Conservation (phyloP, 2,888 invertebrate genomes). For the Tetragonisca angustula region DNA sequence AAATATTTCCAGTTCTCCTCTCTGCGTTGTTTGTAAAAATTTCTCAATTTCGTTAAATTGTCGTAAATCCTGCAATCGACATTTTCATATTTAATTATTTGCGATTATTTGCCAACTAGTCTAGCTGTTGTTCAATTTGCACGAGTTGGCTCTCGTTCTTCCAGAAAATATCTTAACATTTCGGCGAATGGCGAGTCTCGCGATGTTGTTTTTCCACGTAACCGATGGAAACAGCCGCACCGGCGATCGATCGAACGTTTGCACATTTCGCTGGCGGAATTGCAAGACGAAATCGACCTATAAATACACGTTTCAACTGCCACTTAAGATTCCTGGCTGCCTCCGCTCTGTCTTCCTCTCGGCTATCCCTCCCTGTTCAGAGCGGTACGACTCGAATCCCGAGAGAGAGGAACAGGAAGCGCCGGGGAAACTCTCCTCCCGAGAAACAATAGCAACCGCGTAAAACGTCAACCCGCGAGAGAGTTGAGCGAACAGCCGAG, state of each 20-base stretch:
- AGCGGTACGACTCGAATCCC: conserved; percentile 27
- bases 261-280: conserved; percentile 59
- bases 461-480: conserved; percentile 16
- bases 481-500: conserved; percentile 28
- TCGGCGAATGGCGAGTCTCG: conserved; percentile 2
- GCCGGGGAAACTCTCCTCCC: conserved; percentile 52
- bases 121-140: too few relatives aligned
- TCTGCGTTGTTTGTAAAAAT: too few relatives aligned
- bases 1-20: too few relatives aligned
- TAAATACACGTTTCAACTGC: conserved; percentile 67
- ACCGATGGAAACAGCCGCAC: conserved; percentile 49
- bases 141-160: conserved; percentile 12
- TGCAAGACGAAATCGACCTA: conserved; percentile 58
- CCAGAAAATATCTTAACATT: conserved; percentile 34
- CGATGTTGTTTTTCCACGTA: conserved; percentile 30
- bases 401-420: conserved; percentile 55
- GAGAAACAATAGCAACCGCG: conserved; percentile 62
- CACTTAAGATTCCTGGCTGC: conserved; percentile 67
- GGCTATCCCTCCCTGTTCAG: neutral
- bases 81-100: too few relatives aligned
- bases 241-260: conserved; percentile 61
- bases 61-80: too few relatives aligned
- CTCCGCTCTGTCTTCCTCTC: conserved; percentile 3
- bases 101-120: too few relatives aligned
- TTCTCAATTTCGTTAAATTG: too few relatives aligned